phyloP scores from a whole-genome alignment of 2,113 vertebrate genomes.

The Gambusia affinis region DNA sequence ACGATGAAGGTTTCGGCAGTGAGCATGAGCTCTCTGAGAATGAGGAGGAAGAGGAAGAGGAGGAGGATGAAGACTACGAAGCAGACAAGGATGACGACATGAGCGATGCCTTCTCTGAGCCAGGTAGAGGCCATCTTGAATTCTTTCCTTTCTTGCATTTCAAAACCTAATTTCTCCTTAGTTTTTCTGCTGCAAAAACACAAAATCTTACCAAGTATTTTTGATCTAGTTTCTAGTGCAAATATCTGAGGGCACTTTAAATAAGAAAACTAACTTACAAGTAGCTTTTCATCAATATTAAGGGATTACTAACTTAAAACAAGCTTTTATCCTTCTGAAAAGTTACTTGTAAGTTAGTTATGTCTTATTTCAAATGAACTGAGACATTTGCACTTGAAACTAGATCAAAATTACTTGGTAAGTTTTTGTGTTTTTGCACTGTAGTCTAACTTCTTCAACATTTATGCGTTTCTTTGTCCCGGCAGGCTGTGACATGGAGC shows the following conservation, averaged over 20 bases:
- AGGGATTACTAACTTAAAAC: too few relatives aligned
- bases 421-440: too few relatives aligned
- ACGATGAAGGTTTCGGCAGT: constrained; percentile 96
- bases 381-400: too few relatives aligned
- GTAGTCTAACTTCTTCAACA: not conserved
- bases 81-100: constrained; percentile 97
- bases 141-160: not conserved
- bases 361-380: too few relatives aligned
- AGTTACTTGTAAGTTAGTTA: too few relatives aligned
- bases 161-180: not conserved
- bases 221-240: not conserved
- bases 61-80: constrained; percentile 88
- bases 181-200: not conserved
- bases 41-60: constrained; percentile 82
- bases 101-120: constrained; percentile 97
- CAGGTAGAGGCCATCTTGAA: constrained; percentile 79
- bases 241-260: too few relatives aligned
- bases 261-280: too few relatives aligned
- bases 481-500: constrained; percentile 93
- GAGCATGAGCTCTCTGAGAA: constrained; percentile 97
- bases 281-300: too few relatives aligned
- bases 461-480: constrained; percentile 3
- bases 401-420: too few relatives aligned
- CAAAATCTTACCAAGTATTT: not conserved
- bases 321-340: too few relatives aligned